Base-by-base conservation (phyloP, 2,797 vertebrate species). In the Eulemur albifrons region DNA sequence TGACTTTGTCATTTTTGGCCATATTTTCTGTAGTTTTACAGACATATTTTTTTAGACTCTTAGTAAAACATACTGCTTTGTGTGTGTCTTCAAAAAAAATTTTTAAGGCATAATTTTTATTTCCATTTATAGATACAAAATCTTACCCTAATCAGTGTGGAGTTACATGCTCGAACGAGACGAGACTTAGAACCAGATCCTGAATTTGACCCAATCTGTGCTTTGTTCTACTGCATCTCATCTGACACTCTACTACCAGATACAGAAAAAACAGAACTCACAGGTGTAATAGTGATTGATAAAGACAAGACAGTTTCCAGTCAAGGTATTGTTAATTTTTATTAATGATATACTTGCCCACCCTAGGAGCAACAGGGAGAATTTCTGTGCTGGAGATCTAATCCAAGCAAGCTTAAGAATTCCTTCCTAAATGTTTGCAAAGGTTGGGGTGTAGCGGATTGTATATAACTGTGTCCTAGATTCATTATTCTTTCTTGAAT, bases 161-260 rank as follows among this genome's bases (percentile, higher is more conserved):
- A 99, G 97, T 99, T 99, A 86, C 99, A 99, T 96, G 99, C 99
- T 87, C 99, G 99, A 98, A 99, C 99, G 72, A 99, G 99, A 70
- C 98, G 99, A 85, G 99, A 99, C 98, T 99, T 99, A 93, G 99
- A 99, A 93, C 99, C 99, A 45, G 99, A 99, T 98, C 99, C 99
- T 0, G 99, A 99, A 98, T 99, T 99, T 98, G 99, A 99, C 97
- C 99, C 99, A 0, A 99, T 99, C 98, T 99, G 99, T 99, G 99
- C 99, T 99, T 98, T 99, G 97, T 99, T 99, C 98, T 99, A 99
- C 99, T 99, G 99, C 99, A 97, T 99, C 97, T 99, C 99, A 69
- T 99, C 99, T 57, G 99, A 99, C 67, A 98, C 98, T 35, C 97
- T 98, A 8, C 97, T 99, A 86, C 98, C 98, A 63, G 97, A 98